phyloP scores from a whole-genome alignment of 2,888 invertebrate species.

The Cheiracanthium punctorium region DNA sequence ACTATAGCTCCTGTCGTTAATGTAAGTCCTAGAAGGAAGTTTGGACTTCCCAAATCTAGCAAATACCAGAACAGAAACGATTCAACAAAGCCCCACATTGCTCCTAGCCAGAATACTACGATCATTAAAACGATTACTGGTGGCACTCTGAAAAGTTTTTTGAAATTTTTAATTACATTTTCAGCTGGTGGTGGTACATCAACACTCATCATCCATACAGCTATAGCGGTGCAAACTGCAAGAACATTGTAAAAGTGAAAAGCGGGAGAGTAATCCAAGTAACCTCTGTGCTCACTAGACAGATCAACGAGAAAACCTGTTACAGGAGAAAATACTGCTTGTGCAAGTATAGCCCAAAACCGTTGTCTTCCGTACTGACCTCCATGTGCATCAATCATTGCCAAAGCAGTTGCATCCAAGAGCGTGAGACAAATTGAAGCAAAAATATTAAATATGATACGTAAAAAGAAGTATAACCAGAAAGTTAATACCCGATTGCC shows the following conservation, averaged over 20 bases:
- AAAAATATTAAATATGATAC: conserved; percentile 88
- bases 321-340: conserved; percentile 75
- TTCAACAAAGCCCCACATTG: conserved; percentile 92
- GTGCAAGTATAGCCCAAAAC: conserved; percentile 77
- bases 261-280: conserved; percentile 91
- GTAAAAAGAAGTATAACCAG: conserved; percentile 87
- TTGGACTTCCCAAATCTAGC: conserved; percentile 86
- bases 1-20: conserved; percentile 89
- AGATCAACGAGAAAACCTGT: conserved; percentile 72
- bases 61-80: conserved; percentile 90
- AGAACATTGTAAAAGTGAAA: conserved; percentile 88
- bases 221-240: conserved; percentile 83
- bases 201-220: conserved; percentile 86
- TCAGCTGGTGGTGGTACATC: conserved; percentile 86
- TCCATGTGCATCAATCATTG: conserved; percentile 88
- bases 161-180: conserved; percentile 85
- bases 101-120: conserved; percentile 88
- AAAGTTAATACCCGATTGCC: conserved; percentile 79
- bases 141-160: conserved; percentile 85
- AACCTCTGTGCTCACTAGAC: conserved; percentile 77
- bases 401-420: conserved; percentile 90
- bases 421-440: conserved; percentile 90
- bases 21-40: conserved; percentile 87
- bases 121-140: conserved; percentile 87
- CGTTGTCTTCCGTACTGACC: conserved; percentile 76